Evolutionary conservation across 92 coral and sea anemone species (phyloP), one percentile per base, ranked within the genome.

Genomic region (Zoanthus sansibaricus): DNA sequence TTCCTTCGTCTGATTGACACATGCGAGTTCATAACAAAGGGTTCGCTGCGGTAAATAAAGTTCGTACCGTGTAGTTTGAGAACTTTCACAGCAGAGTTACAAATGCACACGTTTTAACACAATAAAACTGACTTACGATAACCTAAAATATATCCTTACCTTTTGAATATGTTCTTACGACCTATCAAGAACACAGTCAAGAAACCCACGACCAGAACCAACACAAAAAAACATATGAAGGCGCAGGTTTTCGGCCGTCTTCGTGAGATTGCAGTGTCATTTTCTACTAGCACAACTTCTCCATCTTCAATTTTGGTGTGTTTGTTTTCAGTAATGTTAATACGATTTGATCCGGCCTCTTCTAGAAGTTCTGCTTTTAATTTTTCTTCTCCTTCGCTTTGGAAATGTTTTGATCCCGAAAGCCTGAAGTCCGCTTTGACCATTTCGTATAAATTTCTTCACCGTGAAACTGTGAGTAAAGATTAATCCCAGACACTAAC

Each of bases 131-230:
- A 62, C 69, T 32, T 17, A 21, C 21, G 21, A 62, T 16, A n/a
- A 25, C 73, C 11, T 7, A 37, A 49, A 33, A 58, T 48, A 7
- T 14, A 7, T 80, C 9, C 85, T 47, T 80, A 80, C 85, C 85
- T 80, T n/a, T 68, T 64, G 10, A 68, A 47, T 48, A 55, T 7
- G 18, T 54, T 31, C 45, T 80, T 80, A 58, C 94, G 91, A n/a
- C 94, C 91, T 48, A 91, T 91, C 15, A 91, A 67, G 86, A 87
- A 93, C 62, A 94, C 98, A n/a, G 91, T 92, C 30, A 94, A 33
- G 78, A 94, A 94, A 7, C 98, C 98, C 75, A 94, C 94, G 16
- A 93, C 80, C 69, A 94, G 33, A 58, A 94, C 91, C 47, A 94
- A 62, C 25, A 93, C 86, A 56, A 94, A 92, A 55, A 94, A 91